Evolutionary conservation across 2,888 invertebrate genomes (phyloP), one percentile per base, ranked within the genome.

Genomic region (Campoplex capitator): DNA sequence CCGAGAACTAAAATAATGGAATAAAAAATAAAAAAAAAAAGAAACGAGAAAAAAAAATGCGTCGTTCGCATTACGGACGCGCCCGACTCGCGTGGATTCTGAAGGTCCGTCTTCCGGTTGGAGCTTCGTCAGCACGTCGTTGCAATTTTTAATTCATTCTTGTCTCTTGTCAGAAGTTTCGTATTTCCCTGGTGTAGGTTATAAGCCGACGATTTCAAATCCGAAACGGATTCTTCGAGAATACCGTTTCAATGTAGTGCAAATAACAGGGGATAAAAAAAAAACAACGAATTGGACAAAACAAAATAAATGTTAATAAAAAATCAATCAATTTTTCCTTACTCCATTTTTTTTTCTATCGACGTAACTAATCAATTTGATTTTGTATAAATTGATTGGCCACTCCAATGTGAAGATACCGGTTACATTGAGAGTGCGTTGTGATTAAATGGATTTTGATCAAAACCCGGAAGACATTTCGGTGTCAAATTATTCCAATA

Each of bases 91-190:
- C 80, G 79, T 51, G 56, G 18, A 67, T 54, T 79, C 18, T 54
- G 23, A 23, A 16, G 51, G 42, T 48, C 79, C 45, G 70, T 48
- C 73, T 28, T 35, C 45, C 79, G n/a, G 32, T 51, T 58, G 58
- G 68, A 35, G 77, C 79, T 13, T 35, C 38, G 86, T 84, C 82
- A 87, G 79, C 84, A 65, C 75, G 13, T 84, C 76, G 82, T 84
- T 79, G 84, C 82, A n/a, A 51, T 71, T 84, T 23, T 81, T 79
- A 51, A 32, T 78, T 58, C 48, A 67, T 81, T 54, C 32, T 11
- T 42, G 8, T 68, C 35, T 51, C 68, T 42, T 56, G 54, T 35
- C n/a, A 23, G 23, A 23, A 77, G 67, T 65, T n/a, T 84, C 79
- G 51, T 67, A 79, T 79, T 82, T 78, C 79, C 35, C 38, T 8